phyloP scores from a whole-genome alignment of 2,113 vertebrate genomes.

The Istiophorus platypterus region DNA sequence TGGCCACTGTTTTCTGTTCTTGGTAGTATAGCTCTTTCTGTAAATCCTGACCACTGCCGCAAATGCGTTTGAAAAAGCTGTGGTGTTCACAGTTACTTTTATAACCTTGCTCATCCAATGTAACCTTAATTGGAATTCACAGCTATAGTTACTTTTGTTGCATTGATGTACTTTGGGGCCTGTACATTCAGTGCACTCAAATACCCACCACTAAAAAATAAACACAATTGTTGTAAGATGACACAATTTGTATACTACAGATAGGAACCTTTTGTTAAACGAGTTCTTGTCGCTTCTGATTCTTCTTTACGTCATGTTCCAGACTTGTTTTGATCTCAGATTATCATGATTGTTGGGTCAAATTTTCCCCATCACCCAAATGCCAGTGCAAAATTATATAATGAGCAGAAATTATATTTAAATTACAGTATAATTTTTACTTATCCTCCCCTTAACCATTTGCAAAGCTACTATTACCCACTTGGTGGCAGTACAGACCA shows the following conservation, averaged over 20 bases:
- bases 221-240: not conserved
- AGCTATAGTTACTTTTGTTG: not conserved
- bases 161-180: not conserved
- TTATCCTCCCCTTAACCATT: not conserved
- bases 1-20: not conserved
- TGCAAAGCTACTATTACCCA: constrained; percentile 23
- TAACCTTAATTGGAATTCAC: not conserved
- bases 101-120: not conserved
- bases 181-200: no score
- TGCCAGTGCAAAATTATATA: not conserved
- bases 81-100: not conserved
- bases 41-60: not conserved
- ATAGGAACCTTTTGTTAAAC: not conserved
- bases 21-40: not conserved
- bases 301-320: not conserved
- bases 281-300: no score
- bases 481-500: constrained; percentile 55
- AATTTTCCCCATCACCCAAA: not conserved
- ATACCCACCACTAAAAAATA: not conserved
- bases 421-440: not conserved
- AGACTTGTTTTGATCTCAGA: not conserved
- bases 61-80: not conserved
- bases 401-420: not conserved
- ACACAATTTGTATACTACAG: not conserved
- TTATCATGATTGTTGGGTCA: not conserved